Base-by-base conservation (phyloP, 2,113 vertebrate species). In the Arothron firmamentum region DNA sequence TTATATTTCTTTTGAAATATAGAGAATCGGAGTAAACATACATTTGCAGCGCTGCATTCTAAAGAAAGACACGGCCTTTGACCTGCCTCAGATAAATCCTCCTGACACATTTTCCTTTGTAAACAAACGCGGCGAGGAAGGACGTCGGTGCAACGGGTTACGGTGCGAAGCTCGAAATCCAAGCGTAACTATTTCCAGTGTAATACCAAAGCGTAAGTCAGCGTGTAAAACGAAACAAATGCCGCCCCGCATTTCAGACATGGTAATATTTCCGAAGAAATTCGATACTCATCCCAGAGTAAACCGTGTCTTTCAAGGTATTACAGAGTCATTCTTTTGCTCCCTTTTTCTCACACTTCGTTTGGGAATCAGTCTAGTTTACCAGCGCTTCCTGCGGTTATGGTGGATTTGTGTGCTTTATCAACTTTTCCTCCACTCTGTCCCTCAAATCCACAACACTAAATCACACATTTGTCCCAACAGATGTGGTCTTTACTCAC, bases 341-440 rank as follows among this genome's bases (percentile, higher is more conserved):
- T 28, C 69, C 78, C 82, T 75, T 82, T 90, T 91, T 91, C 90
- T 90, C 90, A 91, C 90, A 89, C 90, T 88, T 90, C 72, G 83
- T 91, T 91, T 89, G 83, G 81, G 85, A 81, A 85, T 86, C 85
- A 86, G 80, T 59, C 77, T 78, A 38, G 71, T 89, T 86, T 90
- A 87, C 65, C 57, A 61, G 65, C 82, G 85, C 79, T 86, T 80
- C 88, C 60, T 71, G 82, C 28, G 68, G 86, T 87, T 87, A 82
- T 62, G 86, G 72, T 45, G 84, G 88, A 87, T 90, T 89, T 88
- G 74, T 69, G 81, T 75, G 81, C 80, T 88, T 89, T 87, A 89
- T 79, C 85, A 77, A 82, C 62, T 89, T 89, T 86, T 87, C 83
- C 88, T 80, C 83, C 80, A 79, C 78, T 76, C 82, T 86, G 81